Percentiles rank a stretch among this genome's conserved stretches.
These are phyloP conservation scores for Enteromius trimaculatus DNA, from an alignment of 2,797 vertebrate species.

Conservation along the genomic window DNA sequence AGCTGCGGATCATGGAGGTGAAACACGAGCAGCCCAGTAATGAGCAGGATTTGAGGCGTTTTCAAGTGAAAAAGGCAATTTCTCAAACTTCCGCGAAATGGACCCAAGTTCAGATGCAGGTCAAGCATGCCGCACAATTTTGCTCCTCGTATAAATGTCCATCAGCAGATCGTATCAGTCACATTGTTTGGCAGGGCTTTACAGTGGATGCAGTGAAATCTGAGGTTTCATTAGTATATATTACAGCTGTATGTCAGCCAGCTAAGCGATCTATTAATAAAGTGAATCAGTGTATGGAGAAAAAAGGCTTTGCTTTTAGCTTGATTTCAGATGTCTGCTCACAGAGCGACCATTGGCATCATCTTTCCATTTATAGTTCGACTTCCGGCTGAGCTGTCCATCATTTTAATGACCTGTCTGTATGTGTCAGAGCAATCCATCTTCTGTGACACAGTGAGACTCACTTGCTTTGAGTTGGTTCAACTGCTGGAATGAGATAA, in stretches of 20 bases:
- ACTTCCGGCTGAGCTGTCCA: conserved; percentile 61
- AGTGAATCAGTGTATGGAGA: neutral
- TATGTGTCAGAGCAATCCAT: conserved; percentile 68
- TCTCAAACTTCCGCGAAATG: conserved; percentile 23
- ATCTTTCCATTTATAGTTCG: conserved; percentile 50
- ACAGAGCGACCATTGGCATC: conserved; percentile 28
- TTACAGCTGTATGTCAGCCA: conserved; percentile 9
- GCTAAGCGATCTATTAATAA: conserved; percentile 38
- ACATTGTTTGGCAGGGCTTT: conserved; percentile 50
- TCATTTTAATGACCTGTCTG: conserved; percentile 71
- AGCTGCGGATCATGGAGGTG: conserved; percentile 31
- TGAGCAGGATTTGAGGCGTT: conserved; percentile 43
- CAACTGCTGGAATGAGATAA: conserved; percentile 61
- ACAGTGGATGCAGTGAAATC: conserved; percentile 50
- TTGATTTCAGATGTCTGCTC: conserved; percentile 19
- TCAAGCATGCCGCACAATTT: conserved; percentile 13
- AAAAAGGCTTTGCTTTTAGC: conserved; percentile 6
- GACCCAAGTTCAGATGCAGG: conserved; percentile 46
- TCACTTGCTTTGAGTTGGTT: conserved; percentile 65
- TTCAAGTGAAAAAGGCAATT: conserved; percentile 32
- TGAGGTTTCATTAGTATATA: conserved; percentile 43
- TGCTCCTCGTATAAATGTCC: conserved; percentile 23
- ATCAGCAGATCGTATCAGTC: conserved; percentile 57
- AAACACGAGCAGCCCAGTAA: conserved; percentile 47
- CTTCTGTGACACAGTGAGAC: conserved; percentile 62